phyloP scores from a whole-genome alignment of 1,140 invertebrate species.

The Saccostrea echinata region DNA sequence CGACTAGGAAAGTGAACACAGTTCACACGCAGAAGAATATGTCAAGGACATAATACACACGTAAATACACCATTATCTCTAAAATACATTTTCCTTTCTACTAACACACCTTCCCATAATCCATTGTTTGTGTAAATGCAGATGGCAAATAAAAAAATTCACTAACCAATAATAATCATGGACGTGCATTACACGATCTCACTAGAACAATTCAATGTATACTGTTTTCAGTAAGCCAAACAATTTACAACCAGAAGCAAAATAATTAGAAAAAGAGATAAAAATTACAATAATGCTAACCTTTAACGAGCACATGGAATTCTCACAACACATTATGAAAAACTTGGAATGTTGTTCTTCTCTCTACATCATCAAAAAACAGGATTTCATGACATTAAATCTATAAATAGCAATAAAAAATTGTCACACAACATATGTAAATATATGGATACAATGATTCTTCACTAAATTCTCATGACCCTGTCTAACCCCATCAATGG shows the following conservation, averaged over 20 bases:
- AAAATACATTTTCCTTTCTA: background rate
- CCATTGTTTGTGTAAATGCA: background rate
- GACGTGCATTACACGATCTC: background rate
- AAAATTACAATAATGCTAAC: conserved; percentile 26
- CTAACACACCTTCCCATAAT: background rate
- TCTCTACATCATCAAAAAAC: conserved; percentile 31
- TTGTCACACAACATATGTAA: conserved; percentile 36
- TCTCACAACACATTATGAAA: conserved; percentile 35
- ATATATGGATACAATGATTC: conserved; percentile 30
- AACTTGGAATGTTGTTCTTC: conserved; percentile 34
- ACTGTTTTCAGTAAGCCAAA: background rate
- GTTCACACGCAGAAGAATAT: background rate
- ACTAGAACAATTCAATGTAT: background rate
- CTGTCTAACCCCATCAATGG: conserved; percentile 22
- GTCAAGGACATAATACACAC: background rate
- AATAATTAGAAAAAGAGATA: background rate
- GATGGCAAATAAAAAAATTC: conserved; percentile 3
- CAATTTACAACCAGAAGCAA: conserved; percentile 32
- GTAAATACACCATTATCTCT: background rate
- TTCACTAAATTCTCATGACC: conserved; percentile 14
- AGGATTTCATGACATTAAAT: conserved; percentile 34
- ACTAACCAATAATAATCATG: conserved; percentile 15
- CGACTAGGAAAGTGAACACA: conserved; percentile 18
- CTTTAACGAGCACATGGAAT: conserved; percentile 36
- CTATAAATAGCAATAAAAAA: conserved; percentile 38